Evolutionary conservation across 2,888 invertebrate genomes (phyloP).

Genomic region (Pammene aurita): DNA sequence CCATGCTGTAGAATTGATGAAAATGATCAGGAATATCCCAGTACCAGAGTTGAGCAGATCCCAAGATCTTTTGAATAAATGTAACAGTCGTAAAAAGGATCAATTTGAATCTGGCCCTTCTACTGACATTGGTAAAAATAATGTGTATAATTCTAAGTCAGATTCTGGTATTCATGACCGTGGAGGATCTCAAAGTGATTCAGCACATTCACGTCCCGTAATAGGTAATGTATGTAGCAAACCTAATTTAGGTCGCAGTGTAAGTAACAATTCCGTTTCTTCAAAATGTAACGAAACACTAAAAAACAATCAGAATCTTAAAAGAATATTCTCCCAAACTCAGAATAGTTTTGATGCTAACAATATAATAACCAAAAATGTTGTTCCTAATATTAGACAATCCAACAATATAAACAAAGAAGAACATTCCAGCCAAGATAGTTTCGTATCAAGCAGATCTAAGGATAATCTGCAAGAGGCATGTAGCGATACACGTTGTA

Average conservation of each 20-base stretch:
- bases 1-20: slow-evolving; percentile 59
- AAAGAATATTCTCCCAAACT: background rate
- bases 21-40: slow-evolving; percentile 57
- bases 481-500: background rate
- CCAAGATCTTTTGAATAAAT: slow-evolving; percentile 7
- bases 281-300: background rate
- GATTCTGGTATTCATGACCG: slow-evolving; percentile 1
- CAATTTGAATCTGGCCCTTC: background rate
- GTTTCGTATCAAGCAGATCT: slow-evolving; percentile 6
- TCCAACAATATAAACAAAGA: background rate
- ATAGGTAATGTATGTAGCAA: background rate
- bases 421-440: background rate
- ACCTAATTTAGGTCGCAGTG: background rate
- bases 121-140: background rate
- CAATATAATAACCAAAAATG: background rate
- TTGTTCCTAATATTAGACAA: background rate
- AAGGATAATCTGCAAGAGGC: background rate
- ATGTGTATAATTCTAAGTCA: slow-evolving; percentile 6
- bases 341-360: background rate
- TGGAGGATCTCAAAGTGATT: background rate
- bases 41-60: slow-evolving; percentile 50
- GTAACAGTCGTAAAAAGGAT: background rate
- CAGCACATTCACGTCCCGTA: background rate
- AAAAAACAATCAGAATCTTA: background rate
- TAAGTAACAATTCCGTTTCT: background rate